These are phyloP conservation scores for Brachyptera putata DNA, from an alignment of 2,888 invertebrate genomes.

Conservation along the genomic window DNA sequence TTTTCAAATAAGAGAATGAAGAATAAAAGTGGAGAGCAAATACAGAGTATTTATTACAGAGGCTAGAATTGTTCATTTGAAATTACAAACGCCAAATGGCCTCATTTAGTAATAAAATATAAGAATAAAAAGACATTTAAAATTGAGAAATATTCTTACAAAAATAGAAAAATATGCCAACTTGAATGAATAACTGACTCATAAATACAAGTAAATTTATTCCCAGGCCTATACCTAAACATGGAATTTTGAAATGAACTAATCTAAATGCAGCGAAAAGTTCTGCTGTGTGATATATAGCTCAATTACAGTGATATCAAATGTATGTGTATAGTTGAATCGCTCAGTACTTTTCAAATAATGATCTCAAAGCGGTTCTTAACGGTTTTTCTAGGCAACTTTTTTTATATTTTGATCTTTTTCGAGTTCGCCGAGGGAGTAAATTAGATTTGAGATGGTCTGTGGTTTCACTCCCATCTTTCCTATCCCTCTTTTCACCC, in stretches of 20 bases:
- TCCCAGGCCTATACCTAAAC: no score
- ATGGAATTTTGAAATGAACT: conserved; percentile 17
- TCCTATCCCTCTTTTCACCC: neutral
- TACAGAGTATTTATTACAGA: no score
- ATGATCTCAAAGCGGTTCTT: conserved; percentile 1
- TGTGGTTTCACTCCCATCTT: conserved; percentile 23
- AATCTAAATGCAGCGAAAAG: conserved; percentile 19
- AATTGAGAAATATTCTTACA: conserved; percentile 1
- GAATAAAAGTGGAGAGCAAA: no score
- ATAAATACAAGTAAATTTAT: conserved; percentile 8
- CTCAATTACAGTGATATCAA: conserved; percentile 18
- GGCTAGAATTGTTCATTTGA: neutral
- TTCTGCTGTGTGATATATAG: conserved; percentile 18
- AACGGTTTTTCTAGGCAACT: neutral
- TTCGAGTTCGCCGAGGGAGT: conserved; percentile 1
- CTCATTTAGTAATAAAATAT: conserved; percentile 2
- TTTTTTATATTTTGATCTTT: conserved; percentile 7
- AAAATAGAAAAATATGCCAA: neutral
- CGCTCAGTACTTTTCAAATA: neutral
- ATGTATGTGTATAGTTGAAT: neutral
- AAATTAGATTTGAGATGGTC: conserved; percentile 28
- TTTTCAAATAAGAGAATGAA: no score
- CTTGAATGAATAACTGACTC: neutral
- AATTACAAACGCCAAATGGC: conserved; percentile 1
- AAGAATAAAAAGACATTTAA: neutral